Percentiles rank a stretch among this genome's conserved stretches.
These are phyloP conservation scores for Helicoverpa armigera DNA, from an alignment of 1,140 invertebrate species.

Conservation along the genomic window DNA sequence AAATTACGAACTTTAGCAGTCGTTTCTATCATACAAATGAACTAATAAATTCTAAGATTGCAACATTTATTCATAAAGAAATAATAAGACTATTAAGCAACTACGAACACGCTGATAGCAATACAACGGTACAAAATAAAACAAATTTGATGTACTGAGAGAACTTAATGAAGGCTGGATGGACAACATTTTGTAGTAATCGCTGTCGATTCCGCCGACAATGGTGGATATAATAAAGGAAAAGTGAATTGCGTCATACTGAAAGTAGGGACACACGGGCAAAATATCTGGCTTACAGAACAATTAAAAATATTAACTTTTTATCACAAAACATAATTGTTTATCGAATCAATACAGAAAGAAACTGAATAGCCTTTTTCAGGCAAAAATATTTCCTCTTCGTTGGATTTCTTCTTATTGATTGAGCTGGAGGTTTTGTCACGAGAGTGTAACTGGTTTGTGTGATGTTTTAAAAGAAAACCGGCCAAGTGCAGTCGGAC, in stretches of 20 bases:
- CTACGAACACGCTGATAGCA: neutral
- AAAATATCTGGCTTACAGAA: neutral
- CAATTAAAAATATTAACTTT: no score
- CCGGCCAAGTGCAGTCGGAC: no score
- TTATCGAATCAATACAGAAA: no score
- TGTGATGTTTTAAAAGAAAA: no score
- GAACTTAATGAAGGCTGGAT: conserved; percentile 44
- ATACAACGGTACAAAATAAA: conserved; percentile 6
- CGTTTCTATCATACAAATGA: neutral
- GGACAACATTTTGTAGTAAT: conserved; percentile 55
- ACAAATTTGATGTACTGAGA: conserved; percentile 39
- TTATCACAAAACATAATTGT: no score
- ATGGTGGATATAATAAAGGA: conserved; percentile 53
- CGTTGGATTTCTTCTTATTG: no score
- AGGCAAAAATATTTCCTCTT: no score
- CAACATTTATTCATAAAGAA: neutral
- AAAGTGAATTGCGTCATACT: conserved; percentile 49
- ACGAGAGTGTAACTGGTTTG: no score
- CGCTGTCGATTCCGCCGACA: conserved; percentile 51
- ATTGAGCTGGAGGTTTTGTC: no score
- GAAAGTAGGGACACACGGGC: neutral
- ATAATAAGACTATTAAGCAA: neutral
- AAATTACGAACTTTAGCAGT: neutral
- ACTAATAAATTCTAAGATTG: neutral
- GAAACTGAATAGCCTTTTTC: no score